A percentile compares a stretch with the other conserved stretches of the same genome.
Conservation (phyloP, 1,140 invertebrate species). For the Drosophila oshimai region DNA sequence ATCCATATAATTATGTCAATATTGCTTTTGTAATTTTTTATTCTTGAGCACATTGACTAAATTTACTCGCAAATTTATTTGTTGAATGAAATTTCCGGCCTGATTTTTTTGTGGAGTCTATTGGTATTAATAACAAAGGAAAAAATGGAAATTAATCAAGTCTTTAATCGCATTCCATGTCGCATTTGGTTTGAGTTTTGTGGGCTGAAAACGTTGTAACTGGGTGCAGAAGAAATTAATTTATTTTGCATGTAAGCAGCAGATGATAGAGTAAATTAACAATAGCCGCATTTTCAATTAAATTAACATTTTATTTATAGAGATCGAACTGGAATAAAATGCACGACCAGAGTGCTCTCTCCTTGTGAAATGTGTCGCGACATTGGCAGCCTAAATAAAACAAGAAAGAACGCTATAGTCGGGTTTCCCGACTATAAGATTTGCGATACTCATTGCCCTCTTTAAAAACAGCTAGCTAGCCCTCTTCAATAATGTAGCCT, state of each 20-base stretch:
- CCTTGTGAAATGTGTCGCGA: slow-evolving; percentile 58
- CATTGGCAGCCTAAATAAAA: slow-evolving; percentile 47
- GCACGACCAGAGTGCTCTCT: slow-evolving; percentile 2
- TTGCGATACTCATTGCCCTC: no score
- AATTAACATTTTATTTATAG: slow-evolving; percentile 53
- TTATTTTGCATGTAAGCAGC: slow-evolving; percentile 71
- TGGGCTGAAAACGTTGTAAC: slow-evolving; percentile 20
- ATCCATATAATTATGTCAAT: slow-evolving; percentile 37
- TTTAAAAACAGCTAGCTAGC: no score
- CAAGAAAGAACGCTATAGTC: no score
- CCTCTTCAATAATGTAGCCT: no score
- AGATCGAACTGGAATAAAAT: slow-evolving; percentile 1
- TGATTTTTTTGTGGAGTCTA: slow-evolving; percentile 7
- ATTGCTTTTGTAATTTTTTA: slow-evolving; percentile 14
- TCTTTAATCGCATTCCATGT: slow-evolving; percentile 66
- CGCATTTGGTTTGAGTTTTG: slow-evolving; percentile 31
- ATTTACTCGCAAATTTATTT: slow-evolving; percentile 48
- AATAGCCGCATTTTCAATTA: slow-evolving; percentile 72
- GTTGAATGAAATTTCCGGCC: slow-evolving; percentile 22
- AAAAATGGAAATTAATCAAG: slow-evolving; percentile 73
- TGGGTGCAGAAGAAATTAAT: slow-evolving; percentile 54
- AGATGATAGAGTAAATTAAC: slow-evolving; percentile 63
- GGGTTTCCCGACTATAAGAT: no score
- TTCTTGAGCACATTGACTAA: slow-evolving; percentile 1
- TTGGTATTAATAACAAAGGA: slow-evolving; percentile 40